These are phyloP conservation scores for Nephotettix cincticeps DNA, from an alignment of 1,140 invertebrate species.

Conservation along the genomic window DNA sequence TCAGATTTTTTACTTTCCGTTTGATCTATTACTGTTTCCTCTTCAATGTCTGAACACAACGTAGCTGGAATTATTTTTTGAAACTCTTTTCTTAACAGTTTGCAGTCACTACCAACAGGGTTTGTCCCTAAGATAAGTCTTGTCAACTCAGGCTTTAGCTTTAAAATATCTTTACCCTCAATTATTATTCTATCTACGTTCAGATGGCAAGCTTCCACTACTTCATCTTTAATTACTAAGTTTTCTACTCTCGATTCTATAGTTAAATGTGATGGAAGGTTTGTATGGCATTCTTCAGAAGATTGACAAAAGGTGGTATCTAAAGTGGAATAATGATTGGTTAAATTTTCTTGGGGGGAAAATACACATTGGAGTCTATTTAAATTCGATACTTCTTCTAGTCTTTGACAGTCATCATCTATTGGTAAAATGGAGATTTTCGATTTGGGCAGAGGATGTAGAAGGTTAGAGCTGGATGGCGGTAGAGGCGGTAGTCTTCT, in stretches of 20 bases:
- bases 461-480: background rate
- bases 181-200: constrained; percentile 25
- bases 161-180: constrained; percentile 14
- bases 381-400: too few relatives aligned
- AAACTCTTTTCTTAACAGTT: background rate
- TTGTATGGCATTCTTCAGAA: too few relatives aligned
- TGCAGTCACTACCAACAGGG: background rate
- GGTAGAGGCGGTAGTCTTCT: background rate
- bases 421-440: too few relatives aligned
- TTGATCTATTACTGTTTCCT: background rate
- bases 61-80: background rate
- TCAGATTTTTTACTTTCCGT: background rate
- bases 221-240: constrained; percentile 8
- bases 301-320: too few relatives aligned
- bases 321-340: too few relatives aligned
- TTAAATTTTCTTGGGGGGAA: too few relatives aligned
- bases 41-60: background rate
- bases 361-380: too few relatives aligned
- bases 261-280: background rate
- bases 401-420: too few relatives aligned
- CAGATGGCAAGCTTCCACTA: constrained; percentile 16
- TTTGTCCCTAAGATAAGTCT: constrained; percentile 11
- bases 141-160: constrained; percentile 11
- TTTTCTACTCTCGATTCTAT: constrained; percentile 19
- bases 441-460: too few relatives aligned